Conservation (phyloP, 2,888 invertebrate genomes). For the Argyresthia albistria region DNA sequence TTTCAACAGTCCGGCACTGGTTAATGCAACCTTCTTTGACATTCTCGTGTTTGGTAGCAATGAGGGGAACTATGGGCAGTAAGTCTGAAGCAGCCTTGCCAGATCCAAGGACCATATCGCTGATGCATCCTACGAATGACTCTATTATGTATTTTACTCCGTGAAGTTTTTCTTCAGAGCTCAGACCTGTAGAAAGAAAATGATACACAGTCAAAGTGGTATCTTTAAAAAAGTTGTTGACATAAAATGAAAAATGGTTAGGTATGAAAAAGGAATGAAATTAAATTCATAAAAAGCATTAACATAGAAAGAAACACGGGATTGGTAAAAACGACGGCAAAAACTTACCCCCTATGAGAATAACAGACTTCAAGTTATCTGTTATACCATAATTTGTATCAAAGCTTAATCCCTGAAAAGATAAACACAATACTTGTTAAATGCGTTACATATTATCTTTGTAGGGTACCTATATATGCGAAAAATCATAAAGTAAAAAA, state of each 20-base stretch:
- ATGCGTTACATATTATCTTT: too few relatives aligned
- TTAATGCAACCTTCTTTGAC: conserved; percentile 91
- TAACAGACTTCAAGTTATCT: conserved; percentile 88
- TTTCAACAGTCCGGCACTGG: conserved; percentile 85
- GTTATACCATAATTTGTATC: conserved; percentile 90
- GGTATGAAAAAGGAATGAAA: too few relatives aligned
- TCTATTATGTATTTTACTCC: conserved; percentile 94
- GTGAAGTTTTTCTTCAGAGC: conserved; percentile 89
- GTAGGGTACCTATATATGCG: too few relatives aligned
- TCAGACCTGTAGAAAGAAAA: conserved; percentile 74
- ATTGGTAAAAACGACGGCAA: neutral
- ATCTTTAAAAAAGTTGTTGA: neutral
- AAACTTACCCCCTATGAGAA: conserved; percentile 86
- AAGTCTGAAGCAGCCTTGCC: conserved; percentile 89
- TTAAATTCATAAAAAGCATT: too few relatives aligned
- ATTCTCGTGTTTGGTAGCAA: conserved; percentile 91
- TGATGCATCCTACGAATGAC: conserved; percentile 93
- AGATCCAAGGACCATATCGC: conserved; percentile 88
- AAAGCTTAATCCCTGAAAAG: conserved; percentile 79
- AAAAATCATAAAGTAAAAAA: neutral
- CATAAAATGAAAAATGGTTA: too few relatives aligned
- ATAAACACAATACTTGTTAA: neutral
- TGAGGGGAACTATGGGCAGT: conserved; percentile 84
- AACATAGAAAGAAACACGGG: too few relatives aligned
- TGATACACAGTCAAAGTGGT: neutral